phyloP scores from a whole-genome alignment of 2,888 invertebrate genomes.

The Scrobipalpa atriplicella region DNA sequence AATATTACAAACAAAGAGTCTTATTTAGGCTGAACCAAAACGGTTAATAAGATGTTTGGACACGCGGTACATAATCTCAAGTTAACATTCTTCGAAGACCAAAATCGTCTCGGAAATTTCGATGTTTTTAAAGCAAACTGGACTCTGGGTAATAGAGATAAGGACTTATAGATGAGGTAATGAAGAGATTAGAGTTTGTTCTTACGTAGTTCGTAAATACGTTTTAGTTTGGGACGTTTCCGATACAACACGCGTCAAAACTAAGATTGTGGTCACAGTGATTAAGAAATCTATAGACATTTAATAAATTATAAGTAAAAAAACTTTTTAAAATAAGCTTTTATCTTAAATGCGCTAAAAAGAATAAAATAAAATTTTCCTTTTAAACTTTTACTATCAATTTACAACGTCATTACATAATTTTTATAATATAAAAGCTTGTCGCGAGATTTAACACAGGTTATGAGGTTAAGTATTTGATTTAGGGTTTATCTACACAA shows the following conservation, averaged over 20 bases:
- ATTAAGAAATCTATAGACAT: neutral
- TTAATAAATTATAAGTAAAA: too few species aligned
- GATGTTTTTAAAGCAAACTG: slow-evolving; percentile 42
- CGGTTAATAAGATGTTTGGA: slow-evolving; percentile 35
- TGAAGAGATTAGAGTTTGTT: slow-evolving; percentile 60
- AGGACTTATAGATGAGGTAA: slow-evolving; percentile 46
- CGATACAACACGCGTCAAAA: slow-evolving; percentile 60
- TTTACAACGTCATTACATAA: too few species aligned
- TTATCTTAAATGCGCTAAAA: too few species aligned
- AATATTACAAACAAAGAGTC: slow-evolving; percentile 23
- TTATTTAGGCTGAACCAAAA: slow-evolving; percentile 17
- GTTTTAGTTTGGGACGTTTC: slow-evolving; percentile 47
- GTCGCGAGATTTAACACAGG: too few species aligned
- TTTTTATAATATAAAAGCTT: too few species aligned
- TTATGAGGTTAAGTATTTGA: too few species aligned
- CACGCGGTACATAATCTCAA: slow-evolving; percentile 36
- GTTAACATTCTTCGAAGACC: slow-evolving; percentile 50
- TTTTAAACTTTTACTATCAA: too few species aligned
- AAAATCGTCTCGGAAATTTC: slow-evolving; percentile 51
- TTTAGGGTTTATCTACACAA: too few species aligned
- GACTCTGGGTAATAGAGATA: slow-evolving; percentile 43
- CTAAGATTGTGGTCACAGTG: slow-evolving; percentile 35
- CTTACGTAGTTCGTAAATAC: slow-evolving; percentile 34
- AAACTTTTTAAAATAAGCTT: too few species aligned
- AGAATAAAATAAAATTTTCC: too few species aligned